phyloP scores from a whole-genome alignment of 1,140 invertebrate species.

The Bombus confusus region DNA sequence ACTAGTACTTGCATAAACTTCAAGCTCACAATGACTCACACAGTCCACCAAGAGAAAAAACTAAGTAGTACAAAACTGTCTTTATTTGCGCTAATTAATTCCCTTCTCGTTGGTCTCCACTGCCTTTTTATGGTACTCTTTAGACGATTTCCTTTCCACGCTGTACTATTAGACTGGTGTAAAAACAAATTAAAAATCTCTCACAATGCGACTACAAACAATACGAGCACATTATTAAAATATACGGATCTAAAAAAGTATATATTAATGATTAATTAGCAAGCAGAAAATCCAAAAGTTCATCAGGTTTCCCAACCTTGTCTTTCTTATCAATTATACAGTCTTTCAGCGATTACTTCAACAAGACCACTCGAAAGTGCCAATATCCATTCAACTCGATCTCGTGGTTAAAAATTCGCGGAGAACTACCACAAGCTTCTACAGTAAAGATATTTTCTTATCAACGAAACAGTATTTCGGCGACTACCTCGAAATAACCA shows the following conservation, averaged over 20 bases:
- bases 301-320: not conserved
- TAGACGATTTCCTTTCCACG: not conserved
- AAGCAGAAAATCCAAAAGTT: not conserved
- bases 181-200: not conserved
- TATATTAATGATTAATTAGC: not conserved
- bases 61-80: not conserved
- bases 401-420: not conserved
- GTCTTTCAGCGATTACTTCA: not conserved
- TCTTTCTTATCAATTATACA: not conserved
- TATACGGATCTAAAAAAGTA: too few relatives aligned
- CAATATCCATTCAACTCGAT: not conserved
- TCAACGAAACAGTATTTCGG: not conserved
- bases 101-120: not conserved
- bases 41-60: too few relatives aligned
- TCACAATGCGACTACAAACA: not conserved
- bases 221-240: not conserved
- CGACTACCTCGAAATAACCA: not conserved
- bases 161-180: not conserved
- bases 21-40: not conserved
- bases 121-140: not conserved
- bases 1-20: not conserved
- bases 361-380: not conserved
- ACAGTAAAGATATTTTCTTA: not conserved
- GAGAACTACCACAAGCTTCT: not conserved
- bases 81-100: slow-evolving; percentile 7